Percentiles rank a stretch among this genome's conserved stretches.
phyloP scores from a whole-genome alignment of 2,888 invertebrate genomes.

The Cataglyphis rosenhaueri region DNA sequence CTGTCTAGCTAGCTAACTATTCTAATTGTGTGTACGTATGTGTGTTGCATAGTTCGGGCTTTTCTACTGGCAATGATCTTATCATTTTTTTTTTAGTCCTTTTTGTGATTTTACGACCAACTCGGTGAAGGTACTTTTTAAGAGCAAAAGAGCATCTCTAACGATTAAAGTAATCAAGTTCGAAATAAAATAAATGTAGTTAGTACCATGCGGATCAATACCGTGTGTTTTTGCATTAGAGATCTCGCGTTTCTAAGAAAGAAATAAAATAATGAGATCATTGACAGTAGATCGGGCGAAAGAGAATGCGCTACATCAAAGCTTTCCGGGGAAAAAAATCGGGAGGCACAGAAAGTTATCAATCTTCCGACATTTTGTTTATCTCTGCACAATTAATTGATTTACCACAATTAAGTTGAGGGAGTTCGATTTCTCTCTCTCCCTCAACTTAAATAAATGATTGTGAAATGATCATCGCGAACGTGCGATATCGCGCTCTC shows the following conservation, averaged over 20 bases:
- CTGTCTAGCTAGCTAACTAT: slow-evolving; percentile 73
- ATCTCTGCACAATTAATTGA: slow-evolving; percentile 18
- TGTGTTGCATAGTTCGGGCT: slow-evolving; percentile 59
- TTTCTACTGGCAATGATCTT: slow-evolving; percentile 64
- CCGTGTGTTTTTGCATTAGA: background rate
- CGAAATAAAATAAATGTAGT: slow-evolving; percentile 15
- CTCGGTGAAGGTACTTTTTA: background rate
- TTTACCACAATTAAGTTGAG: slow-evolving; percentile 24
- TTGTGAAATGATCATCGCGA: slow-evolving; percentile 52
- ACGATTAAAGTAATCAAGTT: background rate
- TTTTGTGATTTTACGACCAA: background rate
- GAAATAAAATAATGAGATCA: slow-evolving; percentile 64
- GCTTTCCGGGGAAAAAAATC: slow-evolving; percentile 52
- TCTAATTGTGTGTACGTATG: slow-evolving; percentile 54
- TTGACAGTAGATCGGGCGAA: slow-evolving; percentile 58
- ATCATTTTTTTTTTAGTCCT: slow-evolving; percentile 49
- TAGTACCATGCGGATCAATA: slow-evolving; percentile 49
- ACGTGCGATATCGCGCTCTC: slow-evolving; percentile 27
- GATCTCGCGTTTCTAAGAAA: background rate
- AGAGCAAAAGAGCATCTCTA: background rate
- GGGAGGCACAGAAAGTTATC: slow-evolving; percentile 51
- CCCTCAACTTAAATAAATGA: slow-evolving; percentile 65
- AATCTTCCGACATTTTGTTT: slow-evolving; percentile 43
- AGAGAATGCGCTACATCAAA: slow-evolving; percentile 62
- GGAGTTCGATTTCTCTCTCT: background rate